Evolutionary conservation across 1,140 invertebrate genomes (phyloP).

Genomic region (Apis florea): DNA sequence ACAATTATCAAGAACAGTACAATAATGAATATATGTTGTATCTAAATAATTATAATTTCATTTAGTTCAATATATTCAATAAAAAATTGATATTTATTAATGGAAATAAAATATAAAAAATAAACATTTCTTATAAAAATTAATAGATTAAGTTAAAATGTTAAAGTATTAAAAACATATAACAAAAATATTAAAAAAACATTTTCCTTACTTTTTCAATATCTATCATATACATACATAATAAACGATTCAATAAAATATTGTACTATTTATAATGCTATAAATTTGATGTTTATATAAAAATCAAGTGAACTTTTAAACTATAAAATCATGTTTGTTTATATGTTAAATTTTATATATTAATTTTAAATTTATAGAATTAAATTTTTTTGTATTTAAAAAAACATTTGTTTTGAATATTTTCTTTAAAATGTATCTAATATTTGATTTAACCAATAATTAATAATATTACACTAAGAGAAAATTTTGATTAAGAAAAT

Average conservation of each 20-base stretch:
- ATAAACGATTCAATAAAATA: not conserved
- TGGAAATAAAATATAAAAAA: not conserved
- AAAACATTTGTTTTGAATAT: not conserved
- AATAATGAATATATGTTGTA: not conserved
- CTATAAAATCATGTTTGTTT: not conserved
- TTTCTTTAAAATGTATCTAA: not conserved
- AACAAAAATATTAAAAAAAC: too few relatives aligned
- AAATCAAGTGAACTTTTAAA: not conserved
- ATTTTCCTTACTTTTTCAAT: not conserved
- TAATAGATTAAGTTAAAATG: not conserved
- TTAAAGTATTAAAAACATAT: not conserved
- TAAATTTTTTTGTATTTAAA: not conserved
- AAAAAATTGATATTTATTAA: not conserved
- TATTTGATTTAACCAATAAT: not conserved
- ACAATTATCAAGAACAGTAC: not conserved
- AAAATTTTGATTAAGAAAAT: not conserved
- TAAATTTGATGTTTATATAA: not conserved
- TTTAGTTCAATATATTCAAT: not conserved
- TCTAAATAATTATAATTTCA: not conserved
- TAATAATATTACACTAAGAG: not conserved
- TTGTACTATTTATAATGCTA: not conserved
- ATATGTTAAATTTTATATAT: not conserved
- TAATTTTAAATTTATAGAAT: not conserved
- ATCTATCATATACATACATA: not conserved
- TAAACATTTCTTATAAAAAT: not conserved